Evolutionary conservation across 2,113 vertebrate species (phyloP).

Genomic region (Nycticebus coucang): DNA sequence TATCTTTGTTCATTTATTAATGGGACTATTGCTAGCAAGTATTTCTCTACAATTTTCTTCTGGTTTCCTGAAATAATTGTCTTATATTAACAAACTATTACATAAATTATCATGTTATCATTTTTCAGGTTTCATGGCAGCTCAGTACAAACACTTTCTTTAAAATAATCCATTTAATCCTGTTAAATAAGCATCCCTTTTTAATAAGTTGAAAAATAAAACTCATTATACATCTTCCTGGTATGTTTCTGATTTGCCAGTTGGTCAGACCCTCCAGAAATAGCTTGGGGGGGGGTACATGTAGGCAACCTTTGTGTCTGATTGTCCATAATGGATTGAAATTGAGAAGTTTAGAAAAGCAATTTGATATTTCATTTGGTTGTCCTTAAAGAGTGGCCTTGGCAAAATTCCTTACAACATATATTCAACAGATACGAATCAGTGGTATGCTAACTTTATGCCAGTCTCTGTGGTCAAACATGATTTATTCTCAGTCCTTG

Average conservation of each 20-base stretch:
- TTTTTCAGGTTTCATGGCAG: conserved; percentile 23
- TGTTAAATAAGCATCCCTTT: conserved; percentile 14
- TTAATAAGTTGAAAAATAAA: not conserved
- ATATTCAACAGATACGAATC: not conserved
- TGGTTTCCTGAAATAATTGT: not conserved
- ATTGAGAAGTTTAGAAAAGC: not conserved
- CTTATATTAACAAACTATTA: not conserved
- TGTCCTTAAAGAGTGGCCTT: not conserved
- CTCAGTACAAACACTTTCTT: not conserved
- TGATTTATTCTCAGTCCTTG: not conserved
- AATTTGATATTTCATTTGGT: not conserved
- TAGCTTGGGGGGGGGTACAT: not conserved
- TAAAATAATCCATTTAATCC: not conserved
- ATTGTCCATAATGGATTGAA: not conserved
- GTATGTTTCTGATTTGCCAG: not conserved
- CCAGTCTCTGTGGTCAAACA: not conserved
- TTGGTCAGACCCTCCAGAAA: not conserved
- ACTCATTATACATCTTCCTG: not conserved
- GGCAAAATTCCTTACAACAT: not conserved
- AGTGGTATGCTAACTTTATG: not conserved
- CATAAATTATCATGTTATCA: conserved; percentile 21
- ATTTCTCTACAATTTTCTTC: not conserved
- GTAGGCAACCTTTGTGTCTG: not conserved
- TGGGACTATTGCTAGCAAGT: not conserved
- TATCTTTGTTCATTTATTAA: conserved; percentile 62